Evolutionary conservation across 2,113 vertebrate genomes (phyloP).

Genomic region (Elgaria multicarinata): DNA sequence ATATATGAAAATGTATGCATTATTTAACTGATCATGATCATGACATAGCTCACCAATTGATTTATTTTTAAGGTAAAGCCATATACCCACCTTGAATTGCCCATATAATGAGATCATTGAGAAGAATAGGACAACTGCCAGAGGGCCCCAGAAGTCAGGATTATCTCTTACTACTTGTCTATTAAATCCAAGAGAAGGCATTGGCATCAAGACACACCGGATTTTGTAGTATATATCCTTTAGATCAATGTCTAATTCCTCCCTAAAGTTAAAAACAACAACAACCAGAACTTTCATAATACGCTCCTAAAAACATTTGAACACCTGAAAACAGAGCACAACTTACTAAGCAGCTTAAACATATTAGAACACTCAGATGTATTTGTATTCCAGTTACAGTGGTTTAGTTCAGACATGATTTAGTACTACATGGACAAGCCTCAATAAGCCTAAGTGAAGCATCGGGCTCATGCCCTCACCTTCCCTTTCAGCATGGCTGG

Average conservation of each 20-base stretch:
- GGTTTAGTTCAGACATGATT: neutral
- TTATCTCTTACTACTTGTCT: constrained; percentile 98
- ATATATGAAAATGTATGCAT: neutral
- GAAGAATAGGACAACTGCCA: constrained; percentile 96
- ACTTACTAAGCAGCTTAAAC: neutral
- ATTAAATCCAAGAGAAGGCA: constrained; percentile 97
- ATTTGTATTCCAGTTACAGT: neutral
- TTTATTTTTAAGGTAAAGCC: constrained; percentile 33
- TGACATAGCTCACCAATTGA: constrained; percentile 4
- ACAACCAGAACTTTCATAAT: constrained; percentile 55
- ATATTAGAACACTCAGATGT: neutral
- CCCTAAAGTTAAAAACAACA: constrained; percentile 82
- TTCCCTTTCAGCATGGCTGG: neutral
- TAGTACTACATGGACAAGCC: neutral
- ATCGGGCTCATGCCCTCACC: neutral
- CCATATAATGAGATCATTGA: constrained; percentile 99
- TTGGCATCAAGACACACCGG: constrained; percentile 97
- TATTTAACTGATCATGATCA: neutral
- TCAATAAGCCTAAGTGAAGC: neutral
- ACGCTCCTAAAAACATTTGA: neutral
- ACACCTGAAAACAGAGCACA: neutral
- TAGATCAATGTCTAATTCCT: constrained; percentile 96
- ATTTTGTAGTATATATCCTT: constrained; percentile 99
- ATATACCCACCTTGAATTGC: constrained; percentile 91
- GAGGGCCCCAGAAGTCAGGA: constrained; percentile 98